Conservation (phyloP, 2,888 invertebrate species). For the Autographa pulchrina region DNA sequence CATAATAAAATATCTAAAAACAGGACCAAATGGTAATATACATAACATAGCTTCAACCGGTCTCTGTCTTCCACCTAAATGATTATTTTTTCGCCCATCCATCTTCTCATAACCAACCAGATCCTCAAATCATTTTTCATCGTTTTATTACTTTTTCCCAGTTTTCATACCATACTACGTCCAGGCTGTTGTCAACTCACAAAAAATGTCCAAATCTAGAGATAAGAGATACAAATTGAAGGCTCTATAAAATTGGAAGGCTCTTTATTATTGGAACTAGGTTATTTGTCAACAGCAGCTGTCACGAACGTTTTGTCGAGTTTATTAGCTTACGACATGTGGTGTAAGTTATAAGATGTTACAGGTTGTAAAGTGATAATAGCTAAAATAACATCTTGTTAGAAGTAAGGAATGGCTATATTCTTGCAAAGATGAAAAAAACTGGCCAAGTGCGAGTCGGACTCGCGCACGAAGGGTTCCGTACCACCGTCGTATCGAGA, state of each 20-base stretch:
- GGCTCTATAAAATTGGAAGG: neutral
- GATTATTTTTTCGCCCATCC: neutral
- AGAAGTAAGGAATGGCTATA: too few relatives aligned
- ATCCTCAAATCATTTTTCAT: neutral
- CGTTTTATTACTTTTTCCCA: neutral
- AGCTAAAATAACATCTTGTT: too few relatives aligned
- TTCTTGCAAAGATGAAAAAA: too few relatives aligned
- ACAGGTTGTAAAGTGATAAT: neutral
- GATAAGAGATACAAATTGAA: neutral
- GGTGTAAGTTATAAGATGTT: constrained; percentile 20
- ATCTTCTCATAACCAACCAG: neutral
- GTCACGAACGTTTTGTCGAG: constrained; percentile 30
- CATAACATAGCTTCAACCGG: too few relatives aligned
- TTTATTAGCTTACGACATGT: constrained; percentile 31
- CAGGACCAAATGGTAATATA: too few relatives aligned
- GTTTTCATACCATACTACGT: neutral
- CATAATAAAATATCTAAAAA: too few relatives aligned
- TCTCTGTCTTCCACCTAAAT: too few relatives aligned
- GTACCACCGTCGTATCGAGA: too few relatives aligned
- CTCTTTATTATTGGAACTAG: neutral
- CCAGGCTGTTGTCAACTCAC: neutral
- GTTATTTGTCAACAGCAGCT: constrained; percentile 42
- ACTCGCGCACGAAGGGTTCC: too few relatives aligned
- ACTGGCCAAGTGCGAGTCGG: too few relatives aligned
- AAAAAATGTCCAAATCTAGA: neutral